Evolutionary conservation across 2,113 vertebrate species (phyloP), one percentile per base, ranked within the genome.

Genomic region (Kryptolebias marmoratus): DNA sequence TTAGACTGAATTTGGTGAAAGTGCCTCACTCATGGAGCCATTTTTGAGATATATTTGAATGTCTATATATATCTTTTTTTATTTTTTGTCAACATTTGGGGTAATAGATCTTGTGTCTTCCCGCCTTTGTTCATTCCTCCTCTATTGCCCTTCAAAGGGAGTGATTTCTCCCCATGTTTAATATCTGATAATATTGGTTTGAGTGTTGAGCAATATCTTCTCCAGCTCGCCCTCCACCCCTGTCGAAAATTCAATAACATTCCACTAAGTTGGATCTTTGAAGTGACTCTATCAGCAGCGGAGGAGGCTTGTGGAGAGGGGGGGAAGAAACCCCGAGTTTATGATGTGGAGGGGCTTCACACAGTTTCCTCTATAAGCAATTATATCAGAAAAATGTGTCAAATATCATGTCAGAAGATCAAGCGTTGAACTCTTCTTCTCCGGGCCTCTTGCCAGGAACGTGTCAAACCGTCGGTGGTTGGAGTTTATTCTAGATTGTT

Each of bases 201-300:
- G 88, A 78, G 86, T 88, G 86, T 82, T 77, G 68, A 82, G 90
- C 90, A 88, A 93, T 93, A 94, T 93, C 83, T 86, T 90, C 84
- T 85, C 85, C 81, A 73, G 65, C 63, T 80, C 75, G 36, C 86
- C 86, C 77, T 81, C 83, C 81, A 82, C 79, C 81, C 82, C 79
- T 58, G 68, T 81, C 80, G 79, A 84, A 89, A 93, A 94, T 90
- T 83, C 90, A 93, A 94, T 94, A 93, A 91, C 87, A 81, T 88
- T 82, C 85, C 87, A 88, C 82, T 80, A 91, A 88, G 79, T 86
- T 80, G 73, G 80, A 91, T 92, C 86, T 81, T 87, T 79, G 85
- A 92, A 82, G 79, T 79, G 74, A 90, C 87, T 81, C 70, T 86
- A 87, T 86, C 80, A 85, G 66, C 80, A 63, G 47, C n/a, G 22